Conservation (phyloP, 2,113 vertebrate species). For the Pomatorhinus ruficollis region DNA sequence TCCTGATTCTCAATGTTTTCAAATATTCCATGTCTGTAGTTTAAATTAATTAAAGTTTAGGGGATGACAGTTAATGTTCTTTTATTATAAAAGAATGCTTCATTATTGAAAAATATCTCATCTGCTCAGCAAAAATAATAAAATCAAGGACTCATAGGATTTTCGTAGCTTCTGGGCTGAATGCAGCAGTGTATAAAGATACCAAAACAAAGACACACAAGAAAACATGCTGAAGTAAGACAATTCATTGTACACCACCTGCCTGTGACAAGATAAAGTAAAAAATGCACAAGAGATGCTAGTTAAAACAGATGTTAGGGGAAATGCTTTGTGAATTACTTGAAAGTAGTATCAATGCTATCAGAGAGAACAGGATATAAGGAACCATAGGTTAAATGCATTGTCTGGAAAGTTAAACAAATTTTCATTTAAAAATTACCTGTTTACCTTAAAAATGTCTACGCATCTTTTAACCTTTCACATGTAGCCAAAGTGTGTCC, state of each 20-base stretch:
- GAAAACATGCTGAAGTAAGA: slow-evolving; percentile 1
- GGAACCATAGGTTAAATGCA: not conserved
- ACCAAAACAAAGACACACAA: not conserved
- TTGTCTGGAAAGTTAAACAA: not conserved
- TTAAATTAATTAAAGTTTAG: not conserved
- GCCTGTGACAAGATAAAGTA: not conserved
- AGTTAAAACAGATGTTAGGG: not conserved
- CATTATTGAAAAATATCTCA: not conserved
- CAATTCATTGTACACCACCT: not conserved
- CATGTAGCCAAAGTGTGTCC: not conserved
- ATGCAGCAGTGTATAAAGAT: not conserved
- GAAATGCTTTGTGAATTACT: not conserved
- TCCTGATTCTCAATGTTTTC: not conserved
- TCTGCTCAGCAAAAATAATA: slow-evolving; percentile 15
- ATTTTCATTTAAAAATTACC: not conserved
- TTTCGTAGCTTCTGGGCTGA: not conserved
- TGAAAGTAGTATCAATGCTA: not conserved
- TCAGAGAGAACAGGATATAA: not conserved
- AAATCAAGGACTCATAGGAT: not conserved
- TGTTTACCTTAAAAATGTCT: not conserved
- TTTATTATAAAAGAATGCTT: not conserved
- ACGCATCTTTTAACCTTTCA: not conserved
- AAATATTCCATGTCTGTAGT: not conserved
- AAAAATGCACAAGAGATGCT: not conserved
- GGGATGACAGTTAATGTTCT: not conserved